Evolutionary conservation across 2,797 vertebrate species (phyloP).

Genomic region (Melanotaenia trifasciata): DNA sequence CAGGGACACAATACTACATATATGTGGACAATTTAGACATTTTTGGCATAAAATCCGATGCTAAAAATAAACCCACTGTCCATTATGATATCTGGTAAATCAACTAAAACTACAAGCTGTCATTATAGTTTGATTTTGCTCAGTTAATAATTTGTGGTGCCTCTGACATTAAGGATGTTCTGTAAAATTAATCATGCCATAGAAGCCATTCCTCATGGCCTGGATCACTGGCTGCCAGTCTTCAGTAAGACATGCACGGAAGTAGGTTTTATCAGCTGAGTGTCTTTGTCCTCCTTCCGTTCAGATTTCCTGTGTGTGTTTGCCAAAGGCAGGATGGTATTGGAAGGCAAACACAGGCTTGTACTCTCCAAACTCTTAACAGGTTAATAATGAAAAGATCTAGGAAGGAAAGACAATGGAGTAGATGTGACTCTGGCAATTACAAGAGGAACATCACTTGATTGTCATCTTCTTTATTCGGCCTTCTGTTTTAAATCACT

Average conservation of each 20-base stretch:
- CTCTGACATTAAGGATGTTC: conserved; percentile 23
- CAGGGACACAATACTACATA: not conserved
- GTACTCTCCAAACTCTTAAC: conserved; percentile 9
- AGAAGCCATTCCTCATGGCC: conserved; percentile 39
- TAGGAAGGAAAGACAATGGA: not conserved
- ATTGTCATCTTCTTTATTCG: conserved; percentile 6
- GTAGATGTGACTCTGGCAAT: conserved; percentile 5
- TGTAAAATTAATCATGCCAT: conserved; percentile 34
- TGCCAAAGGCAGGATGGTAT: conserved; percentile 9
- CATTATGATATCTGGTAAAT: not conserved
- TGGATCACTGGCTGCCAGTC: conserved; percentile 32
- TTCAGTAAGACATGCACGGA: conserved; percentile 58
- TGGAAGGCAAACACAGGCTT: conserved; percentile 5
- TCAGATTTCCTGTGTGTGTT: conserved; percentile 34
- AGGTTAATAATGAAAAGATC: conserved; percentile 19
- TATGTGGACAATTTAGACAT: not conserved
- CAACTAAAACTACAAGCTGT: not conserved
- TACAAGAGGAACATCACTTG: not conserved
- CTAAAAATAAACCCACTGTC: not conserved
- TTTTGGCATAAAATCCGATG: not conserved
- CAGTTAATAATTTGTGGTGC: conserved; percentile 24
- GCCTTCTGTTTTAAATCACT: not conserved
- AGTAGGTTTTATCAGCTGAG: conserved; percentile 66
- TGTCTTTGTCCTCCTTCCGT: conserved; percentile 24
- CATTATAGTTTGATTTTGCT: conserved; percentile 3